These are phyloP conservation scores for Brenthis ino DNA, from an alignment of 2,888 invertebrate genomes.

Conservation along the genomic window DNA sequence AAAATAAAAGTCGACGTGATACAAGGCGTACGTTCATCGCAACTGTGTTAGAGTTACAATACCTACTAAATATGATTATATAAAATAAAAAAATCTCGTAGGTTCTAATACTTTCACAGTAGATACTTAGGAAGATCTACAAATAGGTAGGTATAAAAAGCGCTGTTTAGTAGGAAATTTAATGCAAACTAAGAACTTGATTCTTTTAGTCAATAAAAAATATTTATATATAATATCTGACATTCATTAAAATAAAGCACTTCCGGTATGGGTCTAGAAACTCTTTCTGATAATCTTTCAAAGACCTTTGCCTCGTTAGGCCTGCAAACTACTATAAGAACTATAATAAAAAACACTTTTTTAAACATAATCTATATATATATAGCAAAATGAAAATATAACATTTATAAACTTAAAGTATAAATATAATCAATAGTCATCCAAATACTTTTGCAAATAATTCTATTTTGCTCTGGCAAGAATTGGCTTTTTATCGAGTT, in stretches of 20 bases:
- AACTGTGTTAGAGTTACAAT: slow-evolving; percentile 28
- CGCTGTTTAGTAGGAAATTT: background rate
- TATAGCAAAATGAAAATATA: background rate
- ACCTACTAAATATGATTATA: slow-evolving; percentile 15
- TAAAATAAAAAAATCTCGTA: background rate
- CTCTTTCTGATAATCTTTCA: too few species aligned
- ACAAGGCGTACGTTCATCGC: slow-evolving; percentile 38
- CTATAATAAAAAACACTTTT: too few species aligned
- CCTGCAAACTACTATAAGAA: too few species aligned
- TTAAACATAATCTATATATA: too few species aligned
- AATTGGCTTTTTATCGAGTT: slow-evolving; percentile 17
- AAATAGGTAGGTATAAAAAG: too few species aligned
- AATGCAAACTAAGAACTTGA: slow-evolving; percentile 8
- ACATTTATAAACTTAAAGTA: background rate
- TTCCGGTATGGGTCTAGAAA: too few species aligned
- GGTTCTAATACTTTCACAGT: too few species aligned
- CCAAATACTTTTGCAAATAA: background rate
- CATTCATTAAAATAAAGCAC: too few species aligned
- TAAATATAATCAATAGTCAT: background rate
- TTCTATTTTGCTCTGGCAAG: slow-evolving; percentile 1
- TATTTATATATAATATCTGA: too few species aligned
- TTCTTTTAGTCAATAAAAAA: background rate
- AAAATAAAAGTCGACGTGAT: slow-evolving; percentile 70
- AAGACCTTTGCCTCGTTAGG: too few species aligned
- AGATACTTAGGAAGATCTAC: too few species aligned